Evolutionary conservation across 1,140 invertebrate species (phyloP).

Genomic region (Cataglyphis hispanica): DNA sequence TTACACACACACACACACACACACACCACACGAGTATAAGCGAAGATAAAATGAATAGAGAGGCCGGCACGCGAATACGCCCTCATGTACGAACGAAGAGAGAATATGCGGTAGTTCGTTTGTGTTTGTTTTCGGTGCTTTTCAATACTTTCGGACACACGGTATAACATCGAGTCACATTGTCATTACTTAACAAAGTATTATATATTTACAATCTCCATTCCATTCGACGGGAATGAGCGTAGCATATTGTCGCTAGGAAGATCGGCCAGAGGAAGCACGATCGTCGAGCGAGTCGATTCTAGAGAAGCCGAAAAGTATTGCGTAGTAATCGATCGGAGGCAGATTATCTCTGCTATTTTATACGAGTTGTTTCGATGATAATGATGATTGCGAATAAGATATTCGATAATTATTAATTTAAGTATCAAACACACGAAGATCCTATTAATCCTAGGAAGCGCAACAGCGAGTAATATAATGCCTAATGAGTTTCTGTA

Average conservation of each 20-base stretch:
- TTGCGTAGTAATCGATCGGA: constrained; percentile 31
- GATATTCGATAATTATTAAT: constrained; percentile 2
- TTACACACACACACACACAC: constrained; percentile 47
- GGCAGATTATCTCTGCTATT: constrained; percentile 8
- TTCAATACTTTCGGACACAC: constrained; percentile 41
- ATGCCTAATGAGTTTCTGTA: constrained; percentile 1
- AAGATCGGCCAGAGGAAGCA: background rate
- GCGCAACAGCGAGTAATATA: background rate
- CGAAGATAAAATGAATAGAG: constrained; percentile 61
- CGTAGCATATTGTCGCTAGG: constrained; percentile 7
- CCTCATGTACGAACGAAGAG: constrained; percentile 45
- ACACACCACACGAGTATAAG: constrained; percentile 17
- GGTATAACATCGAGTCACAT: constrained; percentile 30
- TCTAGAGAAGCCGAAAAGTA: constrained; percentile 25
- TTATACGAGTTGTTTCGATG: constrained; percentile 29
- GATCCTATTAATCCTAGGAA: constrained; percentile 13
- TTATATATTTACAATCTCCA: constrained; percentile 59
- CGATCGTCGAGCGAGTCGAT: constrained; percentile 5
- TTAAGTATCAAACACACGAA: background rate
- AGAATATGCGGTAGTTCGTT: constrained; percentile 54
- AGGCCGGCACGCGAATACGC: constrained; percentile 54
- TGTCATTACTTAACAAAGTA: constrained; percentile 66
- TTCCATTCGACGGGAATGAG: constrained; percentile 66
- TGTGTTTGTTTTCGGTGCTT: constrained; percentile 64
- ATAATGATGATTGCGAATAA: background rate